Conservation (phyloP, 2,113 vertebrate species). For the Nyctibius bracteatus region DNA sequence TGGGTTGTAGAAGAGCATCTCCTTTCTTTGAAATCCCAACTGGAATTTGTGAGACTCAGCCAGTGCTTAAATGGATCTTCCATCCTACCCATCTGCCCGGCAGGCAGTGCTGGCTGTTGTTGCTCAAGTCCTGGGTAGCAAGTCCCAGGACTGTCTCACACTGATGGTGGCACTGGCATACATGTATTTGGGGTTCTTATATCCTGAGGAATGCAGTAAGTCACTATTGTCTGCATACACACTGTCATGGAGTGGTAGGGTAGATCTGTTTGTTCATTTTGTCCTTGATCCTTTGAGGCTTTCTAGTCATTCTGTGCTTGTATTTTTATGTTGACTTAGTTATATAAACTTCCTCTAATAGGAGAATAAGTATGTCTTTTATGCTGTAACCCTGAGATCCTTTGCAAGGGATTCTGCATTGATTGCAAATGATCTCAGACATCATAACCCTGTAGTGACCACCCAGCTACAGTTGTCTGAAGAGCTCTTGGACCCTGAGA, state of each 20-base stretch:
- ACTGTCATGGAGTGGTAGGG: not conserved
- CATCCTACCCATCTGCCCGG: not conserved
- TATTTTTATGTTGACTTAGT: constrained; percentile 18
- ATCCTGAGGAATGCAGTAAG: not conserved
- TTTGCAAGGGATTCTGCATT: not conserved
- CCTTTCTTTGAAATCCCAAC: not conserved
- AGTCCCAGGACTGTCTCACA: not conserved
- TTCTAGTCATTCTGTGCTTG: not conserved
- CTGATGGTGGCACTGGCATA: not conserved
- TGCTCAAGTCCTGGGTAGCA: not conserved
- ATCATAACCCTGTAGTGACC: not conserved
- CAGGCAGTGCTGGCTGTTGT: not conserved
- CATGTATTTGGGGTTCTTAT: not conserved
- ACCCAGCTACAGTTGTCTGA: not conserved
- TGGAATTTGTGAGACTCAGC: not conserved
- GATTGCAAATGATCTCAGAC: not conserved
- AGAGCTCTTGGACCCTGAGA: not conserved
- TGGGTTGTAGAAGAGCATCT: not conserved
- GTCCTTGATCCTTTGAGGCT: not conserved
- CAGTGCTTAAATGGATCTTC: not conserved
- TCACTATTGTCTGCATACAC: not conserved
- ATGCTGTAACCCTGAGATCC: not conserved
- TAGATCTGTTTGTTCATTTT: not conserved
- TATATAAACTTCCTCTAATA: constrained; percentile 9
- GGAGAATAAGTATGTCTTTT: not conserved